A percentile compares a stretch with the other conserved stretches of the same genome.
These are phyloP conservation scores for Aphelinus atriplicis DNA, from an alignment of 1,140 invertebrate species.

Conservation along the genomic window DNA sequence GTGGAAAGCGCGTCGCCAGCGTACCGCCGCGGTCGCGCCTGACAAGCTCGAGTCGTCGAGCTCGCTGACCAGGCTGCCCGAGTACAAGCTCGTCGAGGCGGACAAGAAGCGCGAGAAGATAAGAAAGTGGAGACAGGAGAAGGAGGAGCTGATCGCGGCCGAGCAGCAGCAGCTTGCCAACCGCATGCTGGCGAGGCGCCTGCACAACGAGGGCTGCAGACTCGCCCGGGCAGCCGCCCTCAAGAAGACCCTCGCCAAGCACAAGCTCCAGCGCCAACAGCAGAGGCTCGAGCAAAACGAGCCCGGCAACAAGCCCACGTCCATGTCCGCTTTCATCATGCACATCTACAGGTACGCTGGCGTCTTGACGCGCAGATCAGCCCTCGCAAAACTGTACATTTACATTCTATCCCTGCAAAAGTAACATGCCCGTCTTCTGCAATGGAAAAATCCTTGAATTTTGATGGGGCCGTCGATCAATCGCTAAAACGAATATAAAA, in stretches of 20 bases:
- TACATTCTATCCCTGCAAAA: too few relatives aligned
- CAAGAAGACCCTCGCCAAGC: slow-evolving; percentile 48
- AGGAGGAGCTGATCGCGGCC: slow-evolving; percentile 48
- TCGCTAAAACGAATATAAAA: too few relatives aligned
- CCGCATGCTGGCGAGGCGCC: slow-evolving; percentile 38
- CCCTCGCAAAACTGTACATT: too few relatives aligned
- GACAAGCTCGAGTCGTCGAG: slow-evolving; percentile 2
- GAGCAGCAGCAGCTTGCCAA: slow-evolving; percentile 42
- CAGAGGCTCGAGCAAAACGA: slow-evolving; percentile 10
- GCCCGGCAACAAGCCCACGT: neutral
- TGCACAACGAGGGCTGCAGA: slow-evolving; percentile 43
- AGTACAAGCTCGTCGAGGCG: slow-evolving; percentile 35
- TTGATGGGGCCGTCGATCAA: too few relatives aligned
- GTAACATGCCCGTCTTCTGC: too few relatives aligned
- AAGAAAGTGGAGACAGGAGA: slow-evolving; percentile 55
- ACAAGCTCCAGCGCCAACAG: slow-evolving; percentile 33
- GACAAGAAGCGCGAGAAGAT: slow-evolving; percentile 52
- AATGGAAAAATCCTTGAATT: too few relatives aligned
- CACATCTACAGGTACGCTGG: slow-evolving; percentile 19
- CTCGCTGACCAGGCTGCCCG: neutral
- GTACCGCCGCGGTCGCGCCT: neutral
- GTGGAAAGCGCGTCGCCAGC: slow-evolving; percentile 47
- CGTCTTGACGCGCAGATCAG: too few relatives aligned
- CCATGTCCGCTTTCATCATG: slow-evolving; percentile 8
- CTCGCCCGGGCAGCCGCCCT: slow-evolving; percentile 40